Evolutionary conservation across 2,797 vertebrate species (phyloP).

Genomic region (Scleropages formosus): DNA sequence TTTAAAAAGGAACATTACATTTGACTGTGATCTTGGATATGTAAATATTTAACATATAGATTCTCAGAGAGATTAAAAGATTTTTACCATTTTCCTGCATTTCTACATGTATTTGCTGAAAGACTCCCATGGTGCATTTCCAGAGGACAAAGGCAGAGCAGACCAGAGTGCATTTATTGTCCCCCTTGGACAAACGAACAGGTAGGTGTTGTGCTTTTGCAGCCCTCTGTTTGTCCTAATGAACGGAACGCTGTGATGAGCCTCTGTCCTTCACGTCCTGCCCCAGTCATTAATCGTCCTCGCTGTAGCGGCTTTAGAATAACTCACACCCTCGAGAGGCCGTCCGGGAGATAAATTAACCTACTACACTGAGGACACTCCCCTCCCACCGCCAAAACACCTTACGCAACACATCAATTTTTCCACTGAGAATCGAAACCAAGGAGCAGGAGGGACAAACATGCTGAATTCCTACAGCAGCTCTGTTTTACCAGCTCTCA

Average conservation of each 20-base stretch:
- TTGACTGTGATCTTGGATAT: no score
- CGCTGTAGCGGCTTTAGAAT: neutral
- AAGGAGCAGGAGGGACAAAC: neutral
- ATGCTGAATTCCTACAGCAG: neutral
- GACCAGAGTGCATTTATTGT: no score
- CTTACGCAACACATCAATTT: neutral
- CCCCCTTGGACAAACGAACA: neutral
- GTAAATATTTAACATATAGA: no score
- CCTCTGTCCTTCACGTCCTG: neutral
- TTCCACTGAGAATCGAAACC: neutral
- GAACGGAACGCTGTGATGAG: neutral
- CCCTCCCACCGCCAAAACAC: neutral
- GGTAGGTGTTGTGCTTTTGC: neutral
- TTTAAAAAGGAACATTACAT: no score
- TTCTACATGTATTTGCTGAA: no score
- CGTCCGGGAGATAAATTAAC: slow-evolving; percentile 12
- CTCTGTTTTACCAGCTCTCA: neutral
- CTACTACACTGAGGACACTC: slow-evolving; percentile 22
- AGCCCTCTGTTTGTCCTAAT: slow-evolving; percentile 1
- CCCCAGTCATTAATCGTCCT: slow-evolving; percentile 33
- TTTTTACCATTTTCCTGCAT: no score
- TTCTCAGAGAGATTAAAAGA: no score
- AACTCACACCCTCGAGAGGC: slow-evolving; percentile 10
- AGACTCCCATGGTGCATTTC: no score
- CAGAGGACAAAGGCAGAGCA: no score